Evolutionary conservation across 2,113 vertebrate genomes (phyloP).

Genomic region (Procavia capensis): DNA sequence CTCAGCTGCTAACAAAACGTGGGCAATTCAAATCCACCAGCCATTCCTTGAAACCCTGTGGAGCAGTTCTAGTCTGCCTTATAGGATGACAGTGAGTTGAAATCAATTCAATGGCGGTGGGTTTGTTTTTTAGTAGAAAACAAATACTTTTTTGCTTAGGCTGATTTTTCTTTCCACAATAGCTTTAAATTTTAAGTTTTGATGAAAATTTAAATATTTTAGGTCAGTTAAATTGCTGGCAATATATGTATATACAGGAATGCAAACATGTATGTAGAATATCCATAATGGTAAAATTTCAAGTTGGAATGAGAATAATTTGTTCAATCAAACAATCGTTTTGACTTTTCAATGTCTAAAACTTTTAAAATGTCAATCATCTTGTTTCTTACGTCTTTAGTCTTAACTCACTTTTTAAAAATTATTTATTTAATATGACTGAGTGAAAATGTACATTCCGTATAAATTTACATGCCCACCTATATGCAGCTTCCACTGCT

Average conservation of each 20-base stretch:
- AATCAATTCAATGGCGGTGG: too few species aligned
- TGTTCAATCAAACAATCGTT: constrained; percentile 6
- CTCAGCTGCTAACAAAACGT: too few species aligned
- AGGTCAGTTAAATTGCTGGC: constrained; percentile 4
- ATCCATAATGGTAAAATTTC: constrained; percentile 6
- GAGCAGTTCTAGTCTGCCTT: too few species aligned
- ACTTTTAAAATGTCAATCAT: not conserved
- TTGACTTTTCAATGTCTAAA: constrained; percentile 23
- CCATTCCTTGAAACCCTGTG: too few species aligned
- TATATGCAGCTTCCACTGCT: too few species aligned
- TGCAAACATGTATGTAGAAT: not conserved
- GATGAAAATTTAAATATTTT: constrained; percentile 32
- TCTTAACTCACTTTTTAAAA: constrained; percentile 15
- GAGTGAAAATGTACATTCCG: too few species aligned
- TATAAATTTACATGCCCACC: too few species aligned
- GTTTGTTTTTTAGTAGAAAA: not conserved
- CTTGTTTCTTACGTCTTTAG: not conserved
- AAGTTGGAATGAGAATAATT: constrained; percentile 33
- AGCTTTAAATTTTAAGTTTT: constrained; percentile 41
- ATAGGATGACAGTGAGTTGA: too few species aligned
- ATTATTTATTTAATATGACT: too few species aligned
- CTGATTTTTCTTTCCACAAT: not conserved
- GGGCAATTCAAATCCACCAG: too few species aligned
- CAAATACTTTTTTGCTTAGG: not conserved
- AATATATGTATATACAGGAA: not conserved